Percentiles rank a stretch among this genome's conserved stretches.
Evolutionary conservation across 2,797 vertebrate species (phyloP).

Genomic region (Melanotaenia maccullochi): DNA sequence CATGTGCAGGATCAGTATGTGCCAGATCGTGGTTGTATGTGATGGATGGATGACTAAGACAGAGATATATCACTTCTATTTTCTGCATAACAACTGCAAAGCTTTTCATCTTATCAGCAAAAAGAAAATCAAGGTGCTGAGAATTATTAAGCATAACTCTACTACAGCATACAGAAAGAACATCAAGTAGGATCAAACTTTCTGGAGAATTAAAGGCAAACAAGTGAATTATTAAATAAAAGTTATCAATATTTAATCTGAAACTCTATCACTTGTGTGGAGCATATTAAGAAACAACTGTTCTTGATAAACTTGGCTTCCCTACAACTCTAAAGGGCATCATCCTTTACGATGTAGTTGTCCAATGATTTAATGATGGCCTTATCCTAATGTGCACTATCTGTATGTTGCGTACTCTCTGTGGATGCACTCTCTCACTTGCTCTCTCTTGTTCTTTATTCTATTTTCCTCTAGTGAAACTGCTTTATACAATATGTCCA

Average conservation of each 20-base stretch:
- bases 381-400: background rate
- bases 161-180: background rate
- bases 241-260: background rate
- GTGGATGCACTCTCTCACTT: no score
- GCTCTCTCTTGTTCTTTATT: no score
- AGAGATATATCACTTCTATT: slow-evolving; percentile 7
- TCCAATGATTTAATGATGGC: background rate
- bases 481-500: no score
- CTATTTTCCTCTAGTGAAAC: no score
- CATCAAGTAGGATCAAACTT: background rate
- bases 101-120: slow-evolving; percentile 1
- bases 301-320: background rate
- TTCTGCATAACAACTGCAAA: slow-evolving; percentile 3
- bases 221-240: background rate
- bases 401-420: no score
- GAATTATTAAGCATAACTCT: background rate
- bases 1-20: background rate
- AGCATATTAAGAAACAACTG: background rate
- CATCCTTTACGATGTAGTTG: background rate
- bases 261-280: background rate
- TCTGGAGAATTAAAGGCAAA: background rate
- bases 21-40: background rate
- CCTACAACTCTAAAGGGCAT: background rate
- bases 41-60: slow-evolving; percentile 4
- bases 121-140: background rate